phyloP scores from a whole-genome alignment of 2,797 vertebrate genomes.

The Remorina albescens region DNA sequence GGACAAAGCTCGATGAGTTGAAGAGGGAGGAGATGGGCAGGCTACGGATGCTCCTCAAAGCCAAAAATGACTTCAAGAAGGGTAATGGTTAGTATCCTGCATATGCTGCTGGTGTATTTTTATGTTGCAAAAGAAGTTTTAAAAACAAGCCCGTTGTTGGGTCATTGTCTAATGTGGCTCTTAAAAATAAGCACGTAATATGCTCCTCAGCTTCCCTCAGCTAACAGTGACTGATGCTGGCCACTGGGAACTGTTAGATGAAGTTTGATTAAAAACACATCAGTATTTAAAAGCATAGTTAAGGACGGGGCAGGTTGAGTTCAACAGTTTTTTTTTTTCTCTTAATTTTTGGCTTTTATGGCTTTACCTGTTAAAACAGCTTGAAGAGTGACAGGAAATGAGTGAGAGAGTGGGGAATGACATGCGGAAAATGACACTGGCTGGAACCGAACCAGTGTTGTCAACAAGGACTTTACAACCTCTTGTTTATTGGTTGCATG shows the following conservation, averaged over 20 bases:
- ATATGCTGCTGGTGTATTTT: neutral
- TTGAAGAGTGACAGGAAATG: too few species aligned
- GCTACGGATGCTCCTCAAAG: slow-evolving; percentile 93
- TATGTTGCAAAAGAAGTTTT: slow-evolving; percentile 17
- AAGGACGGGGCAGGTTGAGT: neutral
- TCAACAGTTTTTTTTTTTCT: too few species aligned
- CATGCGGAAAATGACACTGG: too few species aligned
- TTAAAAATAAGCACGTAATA: slow-evolving; percentile 14
- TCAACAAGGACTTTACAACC: too few species aligned
- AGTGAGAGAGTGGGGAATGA: too few species aligned
- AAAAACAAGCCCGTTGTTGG: neutral
- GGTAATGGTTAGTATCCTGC: slow-evolving; percentile 76
- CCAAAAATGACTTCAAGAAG: slow-evolving; percentile 89
- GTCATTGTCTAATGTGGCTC: slow-evolving; percentile 11
- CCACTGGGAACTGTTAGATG: neutral
- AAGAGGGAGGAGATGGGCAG: slow-evolving; percentile 94
- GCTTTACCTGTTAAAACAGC: too few species aligned
- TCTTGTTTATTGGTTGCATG: too few species aligned
- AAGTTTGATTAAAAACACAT: neutral
- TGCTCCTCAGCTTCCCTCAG: neutral
- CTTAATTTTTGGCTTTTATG: too few species aligned
- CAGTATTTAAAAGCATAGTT: neutral
- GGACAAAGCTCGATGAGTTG: slow-evolving; percentile 93
- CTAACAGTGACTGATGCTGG: neutral
- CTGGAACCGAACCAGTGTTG: too few species aligned